Evolutionary conservation across 2,113 vertebrate species (phyloP), one percentile per base, ranked within the genome.

Genomic region (Vireo altiloquus): DNA sequence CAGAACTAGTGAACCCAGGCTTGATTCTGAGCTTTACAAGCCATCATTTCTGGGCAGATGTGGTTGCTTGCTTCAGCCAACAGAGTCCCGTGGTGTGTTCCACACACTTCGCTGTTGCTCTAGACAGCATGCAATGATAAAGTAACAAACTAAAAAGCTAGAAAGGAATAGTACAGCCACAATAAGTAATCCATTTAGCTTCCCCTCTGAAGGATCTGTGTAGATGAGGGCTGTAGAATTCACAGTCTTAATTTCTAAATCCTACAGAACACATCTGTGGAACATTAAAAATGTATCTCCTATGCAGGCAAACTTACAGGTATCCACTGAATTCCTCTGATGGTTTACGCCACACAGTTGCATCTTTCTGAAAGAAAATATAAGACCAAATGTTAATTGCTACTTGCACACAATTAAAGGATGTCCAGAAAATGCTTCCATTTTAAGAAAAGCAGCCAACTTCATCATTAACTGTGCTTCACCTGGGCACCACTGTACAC

Each of bases 291-390:
- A 65, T 11, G 0, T 54, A 71, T 44, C 21, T 50, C 18, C 15
- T 85, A 13, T 70, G 24, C 37, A 82, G 8, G 19, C 9, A 85
- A 79, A 98, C 98, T 98, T 97, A 99, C 98, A 99, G 98, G 79
- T 97, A 98, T 63, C 98, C 98, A 93, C 77, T 98, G 96, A 99
- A 99, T 95, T 98, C 98, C 75, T 98, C 97, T 39, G 98, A 99
- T 5, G 98, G 98, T 87, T 98, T 99, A 95, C 97, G 97, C 98
- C 98, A 99, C 54, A 98, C 98, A 19, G 96, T 98, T 78, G 98
- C 98, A 95, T 98, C 98, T 97, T 98, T 98, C 98, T 99, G 95
- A 35, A 96, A 96, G 71, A 83, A 82, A 89, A 96, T 16, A 39
- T 6, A 64, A 83, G 50, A 50, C 19, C 68, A 0, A 5, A 44